Conservation (phyloP, 2,888 invertebrate genomes). For the Drosophila nr. perissopoda region DNA sequence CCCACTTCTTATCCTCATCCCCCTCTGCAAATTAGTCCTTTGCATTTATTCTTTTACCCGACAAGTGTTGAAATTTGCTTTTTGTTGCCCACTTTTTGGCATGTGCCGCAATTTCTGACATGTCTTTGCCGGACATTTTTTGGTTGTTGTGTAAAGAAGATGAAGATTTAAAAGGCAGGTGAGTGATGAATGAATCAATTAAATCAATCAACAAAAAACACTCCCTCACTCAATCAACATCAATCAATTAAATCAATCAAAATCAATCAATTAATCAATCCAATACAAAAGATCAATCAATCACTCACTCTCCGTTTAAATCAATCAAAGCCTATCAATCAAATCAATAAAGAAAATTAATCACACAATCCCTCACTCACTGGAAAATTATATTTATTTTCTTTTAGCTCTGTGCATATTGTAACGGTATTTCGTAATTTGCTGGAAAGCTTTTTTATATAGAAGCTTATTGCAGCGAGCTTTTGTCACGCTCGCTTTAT, state of each 20-base stretch:
- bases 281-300: neutral
- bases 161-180: neutral
- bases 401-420: neutral
- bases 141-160: neutral
- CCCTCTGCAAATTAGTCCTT: neutral
- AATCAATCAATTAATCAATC: no score
- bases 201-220: neutral
- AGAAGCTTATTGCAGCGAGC: conserved; percentile 21
- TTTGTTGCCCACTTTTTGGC: conserved; percentile 35
- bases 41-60: neutral
- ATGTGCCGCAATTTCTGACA: neutral
- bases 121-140: neutral
- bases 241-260: neutral
- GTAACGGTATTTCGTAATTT: neutral
- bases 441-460: neutral
- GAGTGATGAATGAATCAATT: neutral
- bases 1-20: fast-evolving
- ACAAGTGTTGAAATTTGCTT: neutral
- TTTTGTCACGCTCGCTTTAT: conserved; percentile 1
- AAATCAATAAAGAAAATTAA: neutral
- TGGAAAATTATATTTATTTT: neutral
- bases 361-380: neutral
- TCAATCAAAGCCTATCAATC: no score
- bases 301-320: neutral
- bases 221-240: neutral